Evolutionary conservation across 2,888 invertebrate genomes (phyloP), one percentile per base, ranked within the genome.

Genomic region (Latheticus oryzae): DNA sequence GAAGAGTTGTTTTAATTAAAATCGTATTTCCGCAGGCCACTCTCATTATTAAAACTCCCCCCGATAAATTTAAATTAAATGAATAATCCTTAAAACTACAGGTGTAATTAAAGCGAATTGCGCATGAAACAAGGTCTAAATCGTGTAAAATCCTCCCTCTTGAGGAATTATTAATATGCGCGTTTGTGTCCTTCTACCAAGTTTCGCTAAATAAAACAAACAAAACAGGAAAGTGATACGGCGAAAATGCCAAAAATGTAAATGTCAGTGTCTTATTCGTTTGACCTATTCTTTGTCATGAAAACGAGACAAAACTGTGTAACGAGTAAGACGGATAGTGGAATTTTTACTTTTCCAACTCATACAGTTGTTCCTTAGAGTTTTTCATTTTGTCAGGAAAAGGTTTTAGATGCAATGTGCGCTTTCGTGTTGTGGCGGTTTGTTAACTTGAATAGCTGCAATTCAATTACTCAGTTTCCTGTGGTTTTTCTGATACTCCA

Each of bases 1-100:
- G n/a, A n/a, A 19, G 23, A 11, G 38, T 21, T 35, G 48, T 35
- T 47, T 33, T 48, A 48, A 48, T 48, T 48, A 48, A 47, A 48
- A 48, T 13, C 9, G 24, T 26, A 24, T 13, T 24, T 13, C 17
- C 33, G 5, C 13, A 12, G 32, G 16, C 32, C 15, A 48, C 48
- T 23, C 33, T 35, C 35, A 23, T 51, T 51, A 40, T 40, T 51
- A 40, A 40, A 51, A 51, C 40, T 37, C 30, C 28, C 5, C 5
- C 17, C 19, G 40, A 51, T 51, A 51, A 51, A 51, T 51, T 38
- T 40, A 30, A 40, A 38, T 30, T 38, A 51, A 51, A 38, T 19
- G 48, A 48, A 37, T 50, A 50, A 50, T 38, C 26, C 28, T 50
- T 37, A 48, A 15, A 48, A 48, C 35, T 48, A 40, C 51, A 30